Evolutionary conservation across 2,888 invertebrate species (phyloP).

Genomic region (Halictus quadricinctus): DNA sequence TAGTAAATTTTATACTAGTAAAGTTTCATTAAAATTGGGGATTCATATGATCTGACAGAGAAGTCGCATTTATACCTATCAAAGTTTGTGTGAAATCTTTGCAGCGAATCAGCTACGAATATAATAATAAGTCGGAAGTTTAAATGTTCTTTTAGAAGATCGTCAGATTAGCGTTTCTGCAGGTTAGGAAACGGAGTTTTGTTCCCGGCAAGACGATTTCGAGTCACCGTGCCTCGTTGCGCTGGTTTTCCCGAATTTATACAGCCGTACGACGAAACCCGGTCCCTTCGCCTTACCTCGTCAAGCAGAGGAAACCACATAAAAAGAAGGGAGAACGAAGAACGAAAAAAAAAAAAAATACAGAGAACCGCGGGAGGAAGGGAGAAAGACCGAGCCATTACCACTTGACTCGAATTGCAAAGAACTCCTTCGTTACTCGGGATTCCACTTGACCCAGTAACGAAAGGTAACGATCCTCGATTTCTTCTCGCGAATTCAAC

Average conservation of each 20-base stretch:
- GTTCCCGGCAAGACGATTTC: slow-evolving; percentile 21
- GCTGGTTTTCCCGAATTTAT: slow-evolving; percentile 21
- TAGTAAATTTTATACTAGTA: too few species aligned
- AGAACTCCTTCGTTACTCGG: slow-evolving; percentile 62
- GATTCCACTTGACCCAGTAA: slow-evolving; percentile 60
- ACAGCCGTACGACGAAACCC: slow-evolving; percentile 11
- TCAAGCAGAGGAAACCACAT: slow-evolving; percentile 15
- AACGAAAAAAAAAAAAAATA: background rate
- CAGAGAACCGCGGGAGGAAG: slow-evolving; percentile 19
- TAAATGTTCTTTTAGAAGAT: background rate
- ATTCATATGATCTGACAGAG: too few species aligned
- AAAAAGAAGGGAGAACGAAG: slow-evolving; percentile 2
- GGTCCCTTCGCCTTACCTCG: background rate
- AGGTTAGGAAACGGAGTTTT: slow-evolving; percentile 4
- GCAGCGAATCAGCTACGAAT: background rate
- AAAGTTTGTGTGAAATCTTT: background rate
- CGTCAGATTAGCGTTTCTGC: slow-evolving; percentile 4
- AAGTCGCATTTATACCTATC: background rate
- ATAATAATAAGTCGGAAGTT: background rate
- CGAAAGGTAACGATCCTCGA: slow-evolving; percentile 65
- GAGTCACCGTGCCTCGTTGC: slow-evolving; percentile 22
- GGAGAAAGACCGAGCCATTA: slow-evolving; percentile 48
- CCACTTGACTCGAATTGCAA: slow-evolving; percentile 61
- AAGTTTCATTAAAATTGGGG: too few species aligned
- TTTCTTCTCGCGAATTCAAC: slow-evolving; percentile 43